Percentiles rank a stretch among this genome's conserved stretches.
Evolutionary conservation across 2,113 vertebrate genomes (phyloP).

Genomic region (Podilymbus podiceps): DNA sequence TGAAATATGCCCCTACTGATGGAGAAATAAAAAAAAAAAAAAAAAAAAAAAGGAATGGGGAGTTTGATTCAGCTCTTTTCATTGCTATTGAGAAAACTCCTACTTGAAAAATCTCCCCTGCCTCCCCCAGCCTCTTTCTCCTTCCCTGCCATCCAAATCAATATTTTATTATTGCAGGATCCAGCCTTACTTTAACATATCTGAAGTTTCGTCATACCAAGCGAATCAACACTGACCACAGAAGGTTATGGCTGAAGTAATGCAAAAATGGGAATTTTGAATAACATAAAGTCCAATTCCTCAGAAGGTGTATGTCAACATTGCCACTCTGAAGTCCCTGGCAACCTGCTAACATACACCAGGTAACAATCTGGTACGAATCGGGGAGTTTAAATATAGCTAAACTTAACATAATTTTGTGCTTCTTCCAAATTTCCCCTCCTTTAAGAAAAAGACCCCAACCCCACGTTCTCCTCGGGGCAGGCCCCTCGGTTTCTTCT

Average conservation of each 20-base stretch:
- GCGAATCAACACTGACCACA: not conserved
- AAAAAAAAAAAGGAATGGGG: not conserved
- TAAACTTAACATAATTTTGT: not conserved
- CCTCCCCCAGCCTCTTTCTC: not conserved
- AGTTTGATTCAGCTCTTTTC: not conserved
- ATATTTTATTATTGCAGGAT: not conserved
- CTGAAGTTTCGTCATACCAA: not conserved
- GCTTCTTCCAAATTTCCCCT: not conserved
- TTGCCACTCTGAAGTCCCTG: not conserved
- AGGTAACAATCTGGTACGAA: slow-evolving; percentile 7
- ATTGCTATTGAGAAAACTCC: not conserved
- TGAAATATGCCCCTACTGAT: slow-evolving; percentile 24
- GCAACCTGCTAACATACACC: not conserved
- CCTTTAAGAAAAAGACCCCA: not conserved
- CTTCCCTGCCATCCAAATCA: not conserved
- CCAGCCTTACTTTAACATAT: not conserved
- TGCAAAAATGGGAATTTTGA: not conserved
- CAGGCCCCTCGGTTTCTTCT: not conserved
- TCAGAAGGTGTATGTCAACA: not conserved
- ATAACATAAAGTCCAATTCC: not conserved
- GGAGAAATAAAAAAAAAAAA: not conserved
- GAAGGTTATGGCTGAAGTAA: not conserved
- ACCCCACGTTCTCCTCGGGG: not conserved
- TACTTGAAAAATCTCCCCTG: not conserved
- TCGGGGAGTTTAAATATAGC: not conserved